Percentiles rank a stretch among this genome's conserved stretches.
Conservation (phyloP, 2,888 invertebrate species). For the Nephrotoma appendiculata region DNA sequence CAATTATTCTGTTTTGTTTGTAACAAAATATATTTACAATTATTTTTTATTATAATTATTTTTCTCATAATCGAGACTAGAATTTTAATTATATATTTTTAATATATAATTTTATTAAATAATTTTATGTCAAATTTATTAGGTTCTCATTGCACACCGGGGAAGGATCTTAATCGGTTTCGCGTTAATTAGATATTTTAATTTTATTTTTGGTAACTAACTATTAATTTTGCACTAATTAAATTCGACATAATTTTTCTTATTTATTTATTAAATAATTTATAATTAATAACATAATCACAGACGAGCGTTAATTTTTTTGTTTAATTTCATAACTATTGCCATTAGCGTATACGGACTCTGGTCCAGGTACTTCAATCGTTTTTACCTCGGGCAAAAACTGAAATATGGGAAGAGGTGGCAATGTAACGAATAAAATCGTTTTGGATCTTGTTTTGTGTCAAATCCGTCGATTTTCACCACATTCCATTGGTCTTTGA, state of each 20-base stretch:
- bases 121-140: neutral
- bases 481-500: conserved; percentile 71
- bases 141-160: neutral
- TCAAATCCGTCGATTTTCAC: conserved; percentile 76
- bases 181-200: neutral
- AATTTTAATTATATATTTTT: neutral
- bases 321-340: neutral
- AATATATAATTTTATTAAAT: neutral
- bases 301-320: neutral
- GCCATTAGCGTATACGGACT: neutral
- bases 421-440: conserved; percentile 82
- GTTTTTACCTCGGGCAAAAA: conserved; percentile 53
- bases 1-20: neutral
- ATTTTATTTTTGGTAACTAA: neutral
- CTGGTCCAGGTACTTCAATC: neutral
- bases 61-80: neutral
- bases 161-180: neutral
- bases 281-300: neutral
- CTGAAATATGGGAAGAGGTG: conserved; percentile 73
- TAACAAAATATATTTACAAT: neutral
- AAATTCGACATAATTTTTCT: neutral
- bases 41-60: neutral
- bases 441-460: conserved; percentile 63
- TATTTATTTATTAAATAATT: neutral
- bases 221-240: neutral